These are phyloP conservation scores for Orthosia gracilis DNA, from an alignment of 2,888 invertebrate genomes.

Conservation along the genomic window DNA sequence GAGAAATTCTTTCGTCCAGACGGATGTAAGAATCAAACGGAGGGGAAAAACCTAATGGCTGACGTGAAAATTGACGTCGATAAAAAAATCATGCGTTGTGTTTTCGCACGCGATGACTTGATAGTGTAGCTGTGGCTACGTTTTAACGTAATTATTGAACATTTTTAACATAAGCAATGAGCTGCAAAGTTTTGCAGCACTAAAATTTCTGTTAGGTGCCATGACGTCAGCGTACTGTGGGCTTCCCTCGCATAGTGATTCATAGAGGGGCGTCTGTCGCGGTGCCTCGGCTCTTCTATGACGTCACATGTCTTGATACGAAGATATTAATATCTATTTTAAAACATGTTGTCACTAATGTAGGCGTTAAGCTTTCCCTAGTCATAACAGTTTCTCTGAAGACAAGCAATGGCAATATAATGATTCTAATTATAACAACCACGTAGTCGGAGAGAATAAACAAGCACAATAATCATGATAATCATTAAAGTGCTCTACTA, in stretches of 20 bases:
- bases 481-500: slow-evolving; percentile 20
- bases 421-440: slow-evolving; percentile 20
- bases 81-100: slow-evolving; percentile 28
- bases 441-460: slow-evolving; percentile 34
- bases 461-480: slow-evolving; percentile 29
- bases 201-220: slow-evolving; percentile 60
- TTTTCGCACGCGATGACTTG: slow-evolving; percentile 15
- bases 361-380: not conserved
- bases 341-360: not conserved
- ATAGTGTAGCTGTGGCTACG: not conserved
- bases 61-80: slow-evolving; percentile 11
- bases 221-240: slow-evolving; percentile 81
- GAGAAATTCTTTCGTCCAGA: slow-evolving; percentile 46
- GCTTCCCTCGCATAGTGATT: slow-evolving; percentile 83
- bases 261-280: slow-evolving; percentile 68
- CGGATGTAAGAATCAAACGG: slow-evolving; percentile 40
- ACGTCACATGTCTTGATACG: slow-evolving; percentile 29
- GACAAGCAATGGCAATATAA: slow-evolving; percentile 13
- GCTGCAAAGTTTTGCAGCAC: slow-evolving; percentile 65
- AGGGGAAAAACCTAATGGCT: slow-evolving; percentile 34
- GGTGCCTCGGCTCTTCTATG: slow-evolving; percentile 37
- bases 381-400: slow-evolving; percentile 8
- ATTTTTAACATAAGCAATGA: slow-evolving; percentile 39
- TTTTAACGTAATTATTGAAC: slow-evolving; percentile 32
- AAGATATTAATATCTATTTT: slow-evolving; percentile 2